Evolutionary conservation across 23 tunicate genomes (phyloP).

Genomic region (Ascidia mentula): DNA sequence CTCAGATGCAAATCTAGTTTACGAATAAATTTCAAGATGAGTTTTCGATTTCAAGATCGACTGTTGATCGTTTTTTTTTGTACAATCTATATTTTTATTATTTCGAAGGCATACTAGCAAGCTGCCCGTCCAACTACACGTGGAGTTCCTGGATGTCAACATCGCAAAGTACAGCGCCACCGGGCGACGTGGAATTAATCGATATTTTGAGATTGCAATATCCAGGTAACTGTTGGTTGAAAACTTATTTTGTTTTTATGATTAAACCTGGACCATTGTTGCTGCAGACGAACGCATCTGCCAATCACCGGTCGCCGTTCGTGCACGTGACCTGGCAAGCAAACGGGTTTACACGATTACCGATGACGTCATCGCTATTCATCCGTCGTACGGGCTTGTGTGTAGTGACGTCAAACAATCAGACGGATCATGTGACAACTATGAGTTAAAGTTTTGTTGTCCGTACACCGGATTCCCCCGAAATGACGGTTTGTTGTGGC

Average conservation of each 20-base stretch:
- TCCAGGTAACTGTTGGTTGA: conserved; percentile 11
- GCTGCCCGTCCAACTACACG: not conserved
- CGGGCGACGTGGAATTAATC: conserved; percentile 22
- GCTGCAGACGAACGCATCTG: not conserved
- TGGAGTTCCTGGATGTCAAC: conserved; percentile 30
- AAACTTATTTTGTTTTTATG: not conserved
- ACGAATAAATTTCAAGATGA: no score
- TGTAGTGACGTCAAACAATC: conserved; percentile 31
- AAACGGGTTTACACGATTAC: conserved; percentile 16
- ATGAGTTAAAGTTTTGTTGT: conserved; percentile 32
- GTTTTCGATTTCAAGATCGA: no score
- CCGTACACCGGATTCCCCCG: conserved; percentile 7
- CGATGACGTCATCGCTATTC: conserved; percentile 14
- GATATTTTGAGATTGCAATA: not conserved
- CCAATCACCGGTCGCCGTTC: conserved; percentile 26
- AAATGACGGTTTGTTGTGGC: not conserved
- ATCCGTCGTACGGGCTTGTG: conserved; percentile 10
- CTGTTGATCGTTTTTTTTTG: no score
- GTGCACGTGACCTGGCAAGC: conserved; percentile 14
- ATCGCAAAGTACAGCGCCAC: not conserved
- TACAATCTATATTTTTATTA: no score
- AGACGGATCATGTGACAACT: conserved; percentile 15
- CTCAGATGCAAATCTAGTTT: no score
- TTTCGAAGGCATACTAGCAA: conserved; percentile 30
- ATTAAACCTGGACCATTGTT: no score